phyloP scores from a whole-genome alignment of 2,797 vertebrate genomes.

The Protonibea diacanthus region DNA sequence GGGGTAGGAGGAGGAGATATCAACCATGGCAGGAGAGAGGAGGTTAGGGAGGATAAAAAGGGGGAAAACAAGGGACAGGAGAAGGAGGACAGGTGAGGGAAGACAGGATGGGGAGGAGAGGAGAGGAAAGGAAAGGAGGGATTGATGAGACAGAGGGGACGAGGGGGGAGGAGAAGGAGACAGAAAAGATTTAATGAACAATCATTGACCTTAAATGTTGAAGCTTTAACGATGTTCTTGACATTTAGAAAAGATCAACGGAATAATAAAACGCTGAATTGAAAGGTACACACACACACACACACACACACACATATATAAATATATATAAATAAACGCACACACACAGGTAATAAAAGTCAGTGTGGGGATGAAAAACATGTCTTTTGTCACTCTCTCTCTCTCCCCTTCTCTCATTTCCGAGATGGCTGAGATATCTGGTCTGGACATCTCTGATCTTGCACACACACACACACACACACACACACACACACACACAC shows the following conservation, averaged over 20 bases:
- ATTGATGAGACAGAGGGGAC: neutral
- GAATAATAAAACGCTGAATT: constrained; percentile 33
- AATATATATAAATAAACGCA: constrained; percentile 12
- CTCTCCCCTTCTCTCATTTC: constrained; percentile 5
- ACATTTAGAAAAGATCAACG: constrained; percentile 55
- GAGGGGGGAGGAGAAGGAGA: neutral
- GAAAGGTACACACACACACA: constrained; percentile 3
- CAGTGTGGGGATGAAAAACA: constrained; percentile 25
- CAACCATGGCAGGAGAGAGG: neutral
- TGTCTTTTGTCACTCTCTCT: constrained; percentile 43
- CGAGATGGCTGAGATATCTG: constrained; percentile 19
- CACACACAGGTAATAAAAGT: constrained; percentile 22
- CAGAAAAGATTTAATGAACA: constrained; percentile 23
- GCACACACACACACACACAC: constrained; percentile 16
- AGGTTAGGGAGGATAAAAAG: too few species aligned
- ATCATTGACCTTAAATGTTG: constrained; percentile 33
- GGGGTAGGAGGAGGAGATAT: neutral
- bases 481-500: constrained; percentile 13
- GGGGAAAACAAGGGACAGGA: neutral
- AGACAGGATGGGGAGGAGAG: neutral
- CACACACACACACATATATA: constrained; percentile 6
- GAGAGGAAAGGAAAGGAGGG: neutral
- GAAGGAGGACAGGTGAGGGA: neutral
- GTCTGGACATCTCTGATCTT: constrained; percentile 45
- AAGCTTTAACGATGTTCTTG: constrained; percentile 46